Conservation (phyloP, 2,888 invertebrate species). For the Hirtodrosophila trivittata region DNA sequence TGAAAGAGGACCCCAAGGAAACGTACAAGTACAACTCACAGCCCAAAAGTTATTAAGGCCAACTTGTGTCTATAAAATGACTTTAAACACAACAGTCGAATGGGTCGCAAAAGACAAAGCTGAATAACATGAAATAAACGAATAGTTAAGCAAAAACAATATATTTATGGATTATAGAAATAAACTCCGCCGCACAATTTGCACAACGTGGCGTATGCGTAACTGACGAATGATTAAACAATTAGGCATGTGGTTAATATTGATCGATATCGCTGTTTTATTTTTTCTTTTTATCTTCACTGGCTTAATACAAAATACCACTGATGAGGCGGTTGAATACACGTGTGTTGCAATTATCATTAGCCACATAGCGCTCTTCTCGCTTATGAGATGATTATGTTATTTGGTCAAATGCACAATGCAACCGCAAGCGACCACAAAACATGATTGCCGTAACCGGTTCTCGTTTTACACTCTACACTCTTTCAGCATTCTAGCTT, state of each 20-base stretch:
- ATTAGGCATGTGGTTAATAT: constrained; percentile 50
- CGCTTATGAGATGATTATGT: constrained; percentile 23
- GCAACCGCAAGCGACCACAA: constrained; percentile 14
- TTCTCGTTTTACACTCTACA: constrained; percentile 7
- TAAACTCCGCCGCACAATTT: not conserved
- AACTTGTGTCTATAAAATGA: too few relatives aligned
- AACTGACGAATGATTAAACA: constrained; percentile 31
- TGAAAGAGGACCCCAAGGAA: too few relatives aligned
- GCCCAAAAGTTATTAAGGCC: too few relatives aligned
- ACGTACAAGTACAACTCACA: too few relatives aligned
- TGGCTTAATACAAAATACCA: not conserved
- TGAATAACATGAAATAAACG: too few relatives aligned
- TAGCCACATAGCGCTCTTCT: not conserved
- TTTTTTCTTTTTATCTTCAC: not conserved
- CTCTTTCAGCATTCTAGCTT: not conserved
- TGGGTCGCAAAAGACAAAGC: too few relatives aligned
- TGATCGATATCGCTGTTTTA: constrained; percentile 29
- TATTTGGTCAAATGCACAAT: constrained; percentile 31
- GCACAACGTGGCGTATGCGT: constrained; percentile 30
- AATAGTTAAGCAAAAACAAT: too few relatives aligned
- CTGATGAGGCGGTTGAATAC: constrained; percentile 25
- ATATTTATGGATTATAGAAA: too few relatives aligned
- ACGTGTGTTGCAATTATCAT: constrained; percentile 38
- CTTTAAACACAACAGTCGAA: too few relatives aligned
- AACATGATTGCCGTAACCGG: constrained; percentile 34